phyloP scores from a whole-genome alignment of 2,113 vertebrate species.

The Rattus rattus region DNA sequence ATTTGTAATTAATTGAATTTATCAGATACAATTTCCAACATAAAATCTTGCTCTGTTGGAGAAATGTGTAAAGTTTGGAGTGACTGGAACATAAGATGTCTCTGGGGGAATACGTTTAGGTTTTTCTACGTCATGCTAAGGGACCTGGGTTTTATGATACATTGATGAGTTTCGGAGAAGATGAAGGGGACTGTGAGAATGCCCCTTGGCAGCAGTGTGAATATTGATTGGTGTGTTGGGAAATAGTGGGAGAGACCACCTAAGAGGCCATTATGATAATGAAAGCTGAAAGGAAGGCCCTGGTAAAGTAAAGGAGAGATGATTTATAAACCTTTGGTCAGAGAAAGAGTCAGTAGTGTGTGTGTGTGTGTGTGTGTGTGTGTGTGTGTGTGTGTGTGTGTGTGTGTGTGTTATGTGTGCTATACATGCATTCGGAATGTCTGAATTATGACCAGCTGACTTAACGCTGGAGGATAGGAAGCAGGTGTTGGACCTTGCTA shows the following conservation, averaged over 20 bases:
- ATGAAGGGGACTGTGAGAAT: neutral
- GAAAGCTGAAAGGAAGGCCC: neutral
- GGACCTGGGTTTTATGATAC: constrained; percentile 29
- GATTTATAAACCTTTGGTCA: constrained; percentile 1
- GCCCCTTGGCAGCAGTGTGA: neutral
- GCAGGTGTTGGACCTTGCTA: too few species aligned
- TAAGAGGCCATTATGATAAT: constrained; percentile 44
- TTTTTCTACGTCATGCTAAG: neutral
- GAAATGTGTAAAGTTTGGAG: neutral
- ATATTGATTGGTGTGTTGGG: constrained; percentile 20
- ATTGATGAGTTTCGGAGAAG: constrained; percentile 13
- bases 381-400: neutral
- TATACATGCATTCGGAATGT: neutral
- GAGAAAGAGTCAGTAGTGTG: neutral
- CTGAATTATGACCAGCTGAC: neutral
- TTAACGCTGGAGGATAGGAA: neutral
- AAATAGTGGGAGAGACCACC: neutral
- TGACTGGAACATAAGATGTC: neutral
- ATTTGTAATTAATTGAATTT: constrained; percentile 47
- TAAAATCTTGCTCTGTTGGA: constrained; percentile 41
- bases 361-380: neutral
- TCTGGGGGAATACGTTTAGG: neutral
- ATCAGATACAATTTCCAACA: constrained; percentile 33
- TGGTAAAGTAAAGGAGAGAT: neutral
- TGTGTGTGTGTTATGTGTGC: neutral